These are phyloP conservation scores for Cavia porcellus DNA, from an alignment of 2,113 vertebrate genomes.

Conservation along the genomic window DNA sequence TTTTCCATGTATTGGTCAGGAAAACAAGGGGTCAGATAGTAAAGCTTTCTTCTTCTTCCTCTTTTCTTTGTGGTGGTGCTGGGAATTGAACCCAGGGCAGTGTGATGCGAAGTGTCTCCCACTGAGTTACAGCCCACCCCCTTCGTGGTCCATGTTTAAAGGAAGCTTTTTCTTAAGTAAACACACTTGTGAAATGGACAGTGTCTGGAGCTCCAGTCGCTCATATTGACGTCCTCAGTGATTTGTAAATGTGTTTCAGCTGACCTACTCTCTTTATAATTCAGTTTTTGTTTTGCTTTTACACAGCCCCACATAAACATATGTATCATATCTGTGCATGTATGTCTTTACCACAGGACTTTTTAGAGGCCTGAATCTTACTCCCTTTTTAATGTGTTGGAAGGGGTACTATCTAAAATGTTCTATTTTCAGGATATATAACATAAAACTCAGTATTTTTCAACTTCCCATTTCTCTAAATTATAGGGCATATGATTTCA, in stretches of 20 bases:
- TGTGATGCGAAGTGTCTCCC: neutral
- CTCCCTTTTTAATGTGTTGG: neutral
- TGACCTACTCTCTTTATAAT: neutral
- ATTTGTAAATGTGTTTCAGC: slow-evolving; percentile 11
- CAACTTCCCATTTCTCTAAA: neutral
- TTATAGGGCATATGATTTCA: neutral
- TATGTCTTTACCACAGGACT: neutral
- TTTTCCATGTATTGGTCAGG: neutral
- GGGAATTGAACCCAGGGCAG: neutral
- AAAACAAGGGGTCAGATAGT: neutral
- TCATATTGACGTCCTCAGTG: neutral
- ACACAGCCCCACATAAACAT: no score
- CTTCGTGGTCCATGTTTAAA: slow-evolving; percentile 8
- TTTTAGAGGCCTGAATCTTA: neutral
- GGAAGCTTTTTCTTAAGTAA: neutral
- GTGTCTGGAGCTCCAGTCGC: neutral
- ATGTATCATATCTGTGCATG: no score
- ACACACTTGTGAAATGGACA: neutral
- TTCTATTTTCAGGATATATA: neutral
- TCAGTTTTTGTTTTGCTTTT: neutral
- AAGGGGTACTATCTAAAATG: neutral
- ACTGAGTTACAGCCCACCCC: neutral
- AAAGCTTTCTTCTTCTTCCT: neutral
- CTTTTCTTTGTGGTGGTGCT: neutral
- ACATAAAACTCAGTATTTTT: neutral